These are phyloP conservation scores for Mus pahari DNA, from an alignment of 2,113 vertebrate species.

Conservation along the genomic window DNA sequence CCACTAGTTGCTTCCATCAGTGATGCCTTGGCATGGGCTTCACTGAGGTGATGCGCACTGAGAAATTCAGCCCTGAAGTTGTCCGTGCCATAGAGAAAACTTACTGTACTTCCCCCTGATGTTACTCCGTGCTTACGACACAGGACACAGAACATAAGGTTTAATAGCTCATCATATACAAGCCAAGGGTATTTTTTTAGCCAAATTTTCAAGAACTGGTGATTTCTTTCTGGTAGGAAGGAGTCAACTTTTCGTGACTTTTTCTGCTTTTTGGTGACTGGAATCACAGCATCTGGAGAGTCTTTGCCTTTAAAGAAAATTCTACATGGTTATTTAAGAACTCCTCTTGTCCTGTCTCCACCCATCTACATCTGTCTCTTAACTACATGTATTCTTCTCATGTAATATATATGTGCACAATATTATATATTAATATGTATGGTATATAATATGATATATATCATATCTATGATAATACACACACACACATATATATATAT, in stretches of 20 bases:
- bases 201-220: slow-evolving; percentile 86
- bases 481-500: not conserved
- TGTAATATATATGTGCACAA: not conserved
- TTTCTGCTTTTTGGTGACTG: slow-evolving; percentile 67
- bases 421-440: not conserved
- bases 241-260: slow-evolving; percentile 61
- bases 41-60: slow-evolving; percentile 82
- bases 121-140: slow-evolving; percentile 85
- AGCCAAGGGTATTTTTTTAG: slow-evolving; percentile 86
- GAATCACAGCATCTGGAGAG: slow-evolving; percentile 62
- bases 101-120: slow-evolving; percentile 77
- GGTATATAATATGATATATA: not conserved
- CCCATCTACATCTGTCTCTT: not conserved
- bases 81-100: slow-evolving; percentile 85
- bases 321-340: slow-evolving; percentile 80
- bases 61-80: slow-evolving; percentile 85
- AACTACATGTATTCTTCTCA: not conserved
- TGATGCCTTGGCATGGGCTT: slow-evolving; percentile 84
- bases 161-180: slow-evolving; percentile 81
- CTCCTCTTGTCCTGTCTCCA: not conserved
- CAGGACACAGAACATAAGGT: slow-evolving; percentile 85
- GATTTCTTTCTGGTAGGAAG: slow-evolving; percentile 75
- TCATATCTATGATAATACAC: not conserved
- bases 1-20: slow-evolving; percentile 82
- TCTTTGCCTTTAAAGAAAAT: slow-evolving; percentile 84